A percentile compares a stretch with the other conserved stretches of the same genome.
Evolutionary conservation across 2,888 invertebrate species (phyloP).

Genomic region (Acleris literana): DNA sequence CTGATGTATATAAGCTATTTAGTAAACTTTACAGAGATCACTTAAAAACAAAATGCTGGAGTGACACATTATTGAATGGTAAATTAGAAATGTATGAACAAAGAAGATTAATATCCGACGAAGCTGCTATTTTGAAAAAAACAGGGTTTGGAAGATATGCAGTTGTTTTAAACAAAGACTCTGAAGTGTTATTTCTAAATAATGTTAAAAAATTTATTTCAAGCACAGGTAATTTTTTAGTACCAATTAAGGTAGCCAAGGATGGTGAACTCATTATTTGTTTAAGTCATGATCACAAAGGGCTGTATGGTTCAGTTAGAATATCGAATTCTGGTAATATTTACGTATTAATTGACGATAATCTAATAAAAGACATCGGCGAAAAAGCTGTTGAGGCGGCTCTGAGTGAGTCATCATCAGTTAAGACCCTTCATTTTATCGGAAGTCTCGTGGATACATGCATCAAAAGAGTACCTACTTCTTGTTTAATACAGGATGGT

Average conservation of each 20-base stretch:
- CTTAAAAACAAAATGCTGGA: slow-evolving; percentile 45
- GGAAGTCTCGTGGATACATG: slow-evolving; percentile 40
- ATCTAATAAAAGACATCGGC: slow-evolving; percentile 41
- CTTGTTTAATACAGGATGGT: slow-evolving; percentile 44
- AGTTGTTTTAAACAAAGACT: slow-evolving; percentile 56
- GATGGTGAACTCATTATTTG: slow-evolving; percentile 56
- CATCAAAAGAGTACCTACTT: slow-evolving; percentile 53
- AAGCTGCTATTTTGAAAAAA: slow-evolving; percentile 48
- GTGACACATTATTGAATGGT: slow-evolving; percentile 53
- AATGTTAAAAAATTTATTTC: slow-evolving; percentile 53
- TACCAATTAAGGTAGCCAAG: slow-evolving; percentile 52
- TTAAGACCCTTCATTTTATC: slow-evolving; percentile 37
- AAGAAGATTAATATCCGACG: slow-evolving; percentile 41
- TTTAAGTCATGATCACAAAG: slow-evolving; percentile 46
- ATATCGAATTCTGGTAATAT: slow-evolving; percentile 62
- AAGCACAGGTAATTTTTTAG: slow-evolving; percentile 44
- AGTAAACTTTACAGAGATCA: slow-evolving; percentile 17
- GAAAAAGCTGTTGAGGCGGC: slow-evolving; percentile 22
- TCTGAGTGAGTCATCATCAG: slow-evolving; percentile 25
- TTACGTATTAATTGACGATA: slow-evolving; percentile 53
- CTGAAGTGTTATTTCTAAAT: slow-evolving; percentile 55
- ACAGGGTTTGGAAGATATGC: slow-evolving; percentile 56
- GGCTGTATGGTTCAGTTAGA: slow-evolving; percentile 54
- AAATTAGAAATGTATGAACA: slow-evolving; percentile 45
- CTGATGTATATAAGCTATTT: too few species aligned